phyloP scores from a whole-genome alignment of 2,888 invertebrate species.

The Hydroisotoma schaefferi region DNA sequence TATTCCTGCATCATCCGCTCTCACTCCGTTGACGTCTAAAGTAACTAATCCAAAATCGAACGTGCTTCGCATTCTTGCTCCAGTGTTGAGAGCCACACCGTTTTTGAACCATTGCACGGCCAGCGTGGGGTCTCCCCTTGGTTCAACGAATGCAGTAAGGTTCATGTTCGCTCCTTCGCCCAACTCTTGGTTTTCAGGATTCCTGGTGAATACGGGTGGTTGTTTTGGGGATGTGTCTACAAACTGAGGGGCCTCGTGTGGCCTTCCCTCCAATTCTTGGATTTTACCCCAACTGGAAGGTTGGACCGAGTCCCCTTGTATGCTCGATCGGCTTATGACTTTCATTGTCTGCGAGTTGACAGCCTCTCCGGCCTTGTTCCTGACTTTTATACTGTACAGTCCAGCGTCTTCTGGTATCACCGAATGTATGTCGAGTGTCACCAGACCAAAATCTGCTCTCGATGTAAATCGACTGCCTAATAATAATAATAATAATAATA shows the following conservation, averaged over 20 bases:
- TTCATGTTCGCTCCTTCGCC: constrained; percentile 82
- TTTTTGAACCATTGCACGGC: constrained; percentile 82
- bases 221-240: constrained; percentile 79
- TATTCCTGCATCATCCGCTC: constrained; percentile 80
- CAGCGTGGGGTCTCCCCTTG: constrained; percentile 59
- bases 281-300: constrained; percentile 91
- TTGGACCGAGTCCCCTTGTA: constrained; percentile 77
- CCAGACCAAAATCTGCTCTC: constrained; percentile 80
- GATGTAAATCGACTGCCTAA: constrained; percentile 77
- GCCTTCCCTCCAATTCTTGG: constrained; percentile 79
- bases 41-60: constrained; percentile 97
- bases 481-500: constrained; percentile 5
- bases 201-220: constrained; percentile 93
- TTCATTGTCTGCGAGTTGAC: constrained; percentile 86
- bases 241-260: constrained; percentile 54
- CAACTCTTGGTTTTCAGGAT: constrained; percentile 76
- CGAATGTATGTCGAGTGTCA: constrained; percentile 84
- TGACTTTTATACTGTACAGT: constrained; percentile 72
- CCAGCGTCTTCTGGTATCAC: constrained; percentile 83
- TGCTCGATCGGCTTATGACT: constrained; percentile 70
- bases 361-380: constrained; percentile 87
- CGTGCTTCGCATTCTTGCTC: constrained; percentile 60
- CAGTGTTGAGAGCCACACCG: constrained; percentile 74
- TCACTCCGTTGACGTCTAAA: constrained; percentile 78
- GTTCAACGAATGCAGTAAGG: constrained; percentile 86